phyloP scores from a whole-genome alignment of 2,797 vertebrate genomes.

The Halcyon badia region DNA sequence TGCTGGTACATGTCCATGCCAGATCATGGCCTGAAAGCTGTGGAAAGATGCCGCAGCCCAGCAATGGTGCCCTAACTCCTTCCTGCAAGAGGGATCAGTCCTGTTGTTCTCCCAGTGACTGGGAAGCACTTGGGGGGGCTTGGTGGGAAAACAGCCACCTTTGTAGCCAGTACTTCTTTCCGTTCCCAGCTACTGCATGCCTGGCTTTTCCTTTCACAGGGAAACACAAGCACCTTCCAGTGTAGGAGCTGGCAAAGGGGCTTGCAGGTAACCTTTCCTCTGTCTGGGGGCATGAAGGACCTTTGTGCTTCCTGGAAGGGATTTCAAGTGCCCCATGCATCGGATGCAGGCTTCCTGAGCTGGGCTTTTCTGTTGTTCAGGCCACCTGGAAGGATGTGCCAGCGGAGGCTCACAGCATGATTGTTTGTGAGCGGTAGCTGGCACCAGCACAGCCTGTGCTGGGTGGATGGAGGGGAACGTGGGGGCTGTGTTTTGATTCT shows the following conservation, averaged over 20 bases:
- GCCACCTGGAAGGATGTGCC: slow-evolving; percentile 54
- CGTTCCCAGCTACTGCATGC: background rate
- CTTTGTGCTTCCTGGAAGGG: slow-evolving; percentile 5
- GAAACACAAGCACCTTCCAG: background rate
- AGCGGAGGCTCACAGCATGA: background rate
- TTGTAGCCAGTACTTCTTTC: background rate
- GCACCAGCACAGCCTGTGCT: background rate
- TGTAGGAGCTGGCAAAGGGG: background rate
- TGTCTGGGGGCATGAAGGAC: background rate
- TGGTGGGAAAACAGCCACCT: background rate
- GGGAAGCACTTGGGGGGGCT: background rate
- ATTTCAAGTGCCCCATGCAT: background rate
- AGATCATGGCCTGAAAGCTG: background rate
- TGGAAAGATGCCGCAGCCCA: background rate
- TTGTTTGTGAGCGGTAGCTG: background rate
- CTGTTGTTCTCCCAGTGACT: background rate
- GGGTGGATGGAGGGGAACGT: background rate
- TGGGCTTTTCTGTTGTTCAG: slow-evolving; percentile 8
- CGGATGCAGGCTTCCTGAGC: slow-evolving; percentile 1
- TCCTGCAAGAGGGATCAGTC: background rate
- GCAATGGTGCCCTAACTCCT: background rate
- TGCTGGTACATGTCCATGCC: background rate
- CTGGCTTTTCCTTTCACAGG: background rate
- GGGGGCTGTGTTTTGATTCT: slow-evolving; percentile 47
- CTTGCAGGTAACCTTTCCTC: background rate